Base-by-base conservation (phyloP, 2,888 invertebrate genomes). In the Standfussiana lucernea region DNA sequence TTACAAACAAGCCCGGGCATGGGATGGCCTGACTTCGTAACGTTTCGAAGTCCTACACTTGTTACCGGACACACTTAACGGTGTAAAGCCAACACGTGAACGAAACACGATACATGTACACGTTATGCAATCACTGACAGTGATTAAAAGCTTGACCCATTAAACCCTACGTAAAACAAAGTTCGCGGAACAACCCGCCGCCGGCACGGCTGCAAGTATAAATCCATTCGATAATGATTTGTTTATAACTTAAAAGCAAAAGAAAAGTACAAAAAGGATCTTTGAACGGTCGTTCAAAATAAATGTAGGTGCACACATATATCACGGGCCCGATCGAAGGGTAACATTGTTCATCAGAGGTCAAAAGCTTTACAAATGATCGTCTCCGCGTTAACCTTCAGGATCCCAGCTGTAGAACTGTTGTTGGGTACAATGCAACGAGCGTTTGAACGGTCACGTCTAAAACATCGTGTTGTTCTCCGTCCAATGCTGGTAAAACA, bases 311-410 rank as follows among this genome's bases (percentile, higher is more conserved):
- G 88, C 80, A 78, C 76, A 82, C 86, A 90, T 91, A 91, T 89
- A 90, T 90, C 89, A 89, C 77, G 71, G 75, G 65, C 61, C 71
- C 83, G 86, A 89, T 84, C 86, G 85, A 87, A 88, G 85, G 83
- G 88, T 87, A 88, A 87, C 85, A 87, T 86, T 90, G 89, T 89
- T 89, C 88, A 91, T 86, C 87, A 90, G 88, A 92, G 91, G 92
- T 92, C 91, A 92, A 92, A 87, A 90, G 88, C 84, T 90, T 88
- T 89, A 92, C 91, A 91, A 93, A 93, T 91, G 89, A 88, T 90
- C 88, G 89, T 90, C 91, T 89, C 89, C 89, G 87, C 86, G 89
- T 90, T 91, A 91, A 93, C 89, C 89, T 90, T 91, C 89, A 90
- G 84, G 88, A 81, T 81, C 78, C 47, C 78, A 77, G 80, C 88